Conservation (phyloP, 2,888 invertebrate genomes). For the Eupeodes latifasciatus region DNA sequence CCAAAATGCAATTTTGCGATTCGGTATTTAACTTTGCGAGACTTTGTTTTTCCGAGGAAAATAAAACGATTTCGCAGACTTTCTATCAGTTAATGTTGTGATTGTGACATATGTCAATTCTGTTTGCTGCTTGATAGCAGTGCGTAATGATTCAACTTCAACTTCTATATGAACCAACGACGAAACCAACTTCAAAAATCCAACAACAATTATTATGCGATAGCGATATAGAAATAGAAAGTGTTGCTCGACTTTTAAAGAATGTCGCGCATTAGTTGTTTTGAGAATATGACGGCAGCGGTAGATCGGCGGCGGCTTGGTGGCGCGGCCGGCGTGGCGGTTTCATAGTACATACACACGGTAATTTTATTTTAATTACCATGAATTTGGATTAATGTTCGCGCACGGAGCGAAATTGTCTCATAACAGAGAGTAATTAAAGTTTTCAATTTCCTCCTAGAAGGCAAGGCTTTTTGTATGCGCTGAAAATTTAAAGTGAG, state of each 20-base stretch:
- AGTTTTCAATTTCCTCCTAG: slow-evolving; percentile 36
- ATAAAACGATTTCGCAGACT: slow-evolving; percentile 51
- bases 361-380: slow-evolving; percentile 73
- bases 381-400: slow-evolving; percentile 59
- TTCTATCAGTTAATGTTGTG: slow-evolving; percentile 55
- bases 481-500: slow-evolving; percentile 41
- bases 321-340: slow-evolving; percentile 14
- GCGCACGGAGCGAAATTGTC: slow-evolving; percentile 18
- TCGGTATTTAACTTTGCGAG: slow-evolving; percentile 46
- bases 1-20: slow-evolving; percentile 28
- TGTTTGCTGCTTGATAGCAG: slow-evolving; percentile 34
- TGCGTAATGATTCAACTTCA: slow-evolving; percentile 52
- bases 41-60: slow-evolving; percentile 26
- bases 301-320: no score
- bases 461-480: slow-evolving; percentile 28
- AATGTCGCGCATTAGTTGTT: slow-evolving; percentile 68
- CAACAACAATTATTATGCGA: neutral
- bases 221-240: slow-evolving; percentile 59
- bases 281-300: slow-evolving; percentile 48
- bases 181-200: neutral
- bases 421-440: slow-evolving; percentile 44
- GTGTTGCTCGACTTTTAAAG: slow-evolving; percentile 58
- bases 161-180: slow-evolving; percentile 18
- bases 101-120: slow-evolving; percentile 71
- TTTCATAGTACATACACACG: slow-evolving; percentile 11